phyloP scores from a whole-genome alignment of 2,113 vertebrate species.

The Odocoileus virginianus region DNA sequence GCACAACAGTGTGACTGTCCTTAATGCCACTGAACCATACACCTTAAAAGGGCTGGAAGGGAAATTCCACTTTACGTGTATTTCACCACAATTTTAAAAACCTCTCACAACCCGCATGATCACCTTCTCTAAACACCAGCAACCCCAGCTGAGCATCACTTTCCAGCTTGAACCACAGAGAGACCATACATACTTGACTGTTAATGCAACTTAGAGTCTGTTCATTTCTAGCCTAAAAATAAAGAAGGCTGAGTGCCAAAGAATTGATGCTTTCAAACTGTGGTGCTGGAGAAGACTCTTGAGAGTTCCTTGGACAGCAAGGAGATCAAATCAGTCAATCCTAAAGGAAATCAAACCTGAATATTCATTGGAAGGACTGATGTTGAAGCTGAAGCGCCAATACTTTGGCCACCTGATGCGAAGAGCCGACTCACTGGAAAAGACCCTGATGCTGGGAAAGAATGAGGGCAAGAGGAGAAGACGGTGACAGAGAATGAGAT shows the following conservation, averaged over 20 bases:
- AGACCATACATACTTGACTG: fast-evolving
- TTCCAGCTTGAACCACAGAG: fast-evolving
- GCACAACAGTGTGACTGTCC: no score
- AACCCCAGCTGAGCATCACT: background rate
- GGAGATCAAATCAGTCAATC: background rate
- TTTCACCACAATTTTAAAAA: background rate
- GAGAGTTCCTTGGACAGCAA: background rate
- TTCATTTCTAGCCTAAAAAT: background rate
- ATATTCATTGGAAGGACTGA: background rate
- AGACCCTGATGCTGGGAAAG: background rate
- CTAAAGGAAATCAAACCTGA: background rate
- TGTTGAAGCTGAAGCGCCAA: background rate
- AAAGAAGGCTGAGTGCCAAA: background rate
- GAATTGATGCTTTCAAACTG: background rate
- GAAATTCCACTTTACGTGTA: background rate
- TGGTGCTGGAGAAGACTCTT: background rate
- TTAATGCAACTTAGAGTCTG: fast-evolving
- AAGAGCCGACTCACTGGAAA: background rate
- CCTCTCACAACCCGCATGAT: fast-evolving
- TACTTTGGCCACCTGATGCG: background rate
- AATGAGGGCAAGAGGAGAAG: background rate
- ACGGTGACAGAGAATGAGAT: background rate
- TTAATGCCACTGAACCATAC: fast-evolving
- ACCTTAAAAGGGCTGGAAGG: no score
- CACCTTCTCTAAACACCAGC: background rate